Conservation (phyloP, 2,888 invertebrate genomes). For the Andrena praecox region DNA sequence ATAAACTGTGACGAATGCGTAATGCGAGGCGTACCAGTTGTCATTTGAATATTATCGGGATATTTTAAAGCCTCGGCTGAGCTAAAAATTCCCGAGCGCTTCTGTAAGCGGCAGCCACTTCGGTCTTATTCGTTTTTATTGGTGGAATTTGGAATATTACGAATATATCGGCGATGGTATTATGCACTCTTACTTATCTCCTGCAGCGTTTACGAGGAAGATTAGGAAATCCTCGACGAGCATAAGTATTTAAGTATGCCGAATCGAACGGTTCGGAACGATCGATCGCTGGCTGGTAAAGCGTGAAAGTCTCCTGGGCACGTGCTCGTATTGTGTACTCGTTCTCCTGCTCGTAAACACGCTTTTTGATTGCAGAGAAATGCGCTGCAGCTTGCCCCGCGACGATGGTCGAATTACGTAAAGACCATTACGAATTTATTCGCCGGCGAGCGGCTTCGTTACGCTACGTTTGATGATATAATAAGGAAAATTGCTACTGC, state of each 20-base stretch:
- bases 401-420: conserved; percentile 55
- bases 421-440: conserved; percentile 57
- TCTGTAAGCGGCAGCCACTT: not conserved
- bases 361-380: conserved; percentile 36
- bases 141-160: too few species aligned
- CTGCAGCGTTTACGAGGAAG: too few species aligned
- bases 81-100: not conserved
- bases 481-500: conserved; percentile 31
- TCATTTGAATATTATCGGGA: conserved; percentile 26
- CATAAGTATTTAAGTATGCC: conserved; percentile 14
- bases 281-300: conserved; percentile 36
- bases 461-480: conserved; percentile 48
- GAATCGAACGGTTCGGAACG: conserved; percentile 31
- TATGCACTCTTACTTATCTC: too few species aligned
- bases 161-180: too few species aligned
- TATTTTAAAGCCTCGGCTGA: not conserved
- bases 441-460: conserved; percentile 13
- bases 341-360: conserved; percentile 42
- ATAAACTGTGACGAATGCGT: not conserved
- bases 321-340: conserved; percentile 28
- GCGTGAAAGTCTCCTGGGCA: conserved; percentile 62
- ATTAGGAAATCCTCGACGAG: too few species aligned
- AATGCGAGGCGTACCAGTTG: not conserved
- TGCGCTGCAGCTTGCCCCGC: conserved; percentile 25
- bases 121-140: not conserved